Evolutionary conservation across 2,113 vertebrate species (phyloP).

Genomic region (Gorilla gorilla): DNA sequence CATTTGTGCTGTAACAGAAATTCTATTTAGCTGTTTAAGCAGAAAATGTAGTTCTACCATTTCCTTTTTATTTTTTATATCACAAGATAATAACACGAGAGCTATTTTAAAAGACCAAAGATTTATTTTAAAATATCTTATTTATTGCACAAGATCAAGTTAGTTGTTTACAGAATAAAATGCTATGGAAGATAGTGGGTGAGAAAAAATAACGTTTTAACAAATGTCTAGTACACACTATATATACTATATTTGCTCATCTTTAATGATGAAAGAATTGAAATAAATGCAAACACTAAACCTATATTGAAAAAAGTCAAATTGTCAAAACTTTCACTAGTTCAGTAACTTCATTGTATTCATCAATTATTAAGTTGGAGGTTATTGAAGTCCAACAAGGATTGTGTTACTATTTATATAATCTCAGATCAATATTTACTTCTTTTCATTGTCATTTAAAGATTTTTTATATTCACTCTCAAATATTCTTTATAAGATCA

Average conservation of each 20-base stretch:
- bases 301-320: not conserved
- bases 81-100: not conserved
- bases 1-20: not conserved
- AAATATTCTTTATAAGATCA: not conserved
- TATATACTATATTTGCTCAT: not conserved
- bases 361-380: not conserved
- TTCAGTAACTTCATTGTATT: not conserved
- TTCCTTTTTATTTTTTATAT: slow-evolving; percentile 22
- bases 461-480: not conserved
- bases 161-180: not conserved
- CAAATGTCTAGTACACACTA: not conserved
- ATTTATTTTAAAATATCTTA: not conserved
- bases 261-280: not conserved
- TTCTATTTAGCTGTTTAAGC: not conserved
- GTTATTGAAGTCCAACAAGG: not conserved
- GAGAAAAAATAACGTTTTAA: not conserved
- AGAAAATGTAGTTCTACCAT: not conserved
- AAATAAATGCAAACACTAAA: not conserved
- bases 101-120: slow-evolving; percentile 5
- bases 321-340: not conserved
- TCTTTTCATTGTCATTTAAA: slow-evolving; percentile 13
- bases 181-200: not conserved
- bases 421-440: not conserved
- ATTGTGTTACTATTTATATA: not conserved
- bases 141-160: not conserved